These are phyloP conservation scores for Pollenia angustigena DNA, from an alignment of 2,888 invertebrate species.

Conservation along the genomic window DNA sequence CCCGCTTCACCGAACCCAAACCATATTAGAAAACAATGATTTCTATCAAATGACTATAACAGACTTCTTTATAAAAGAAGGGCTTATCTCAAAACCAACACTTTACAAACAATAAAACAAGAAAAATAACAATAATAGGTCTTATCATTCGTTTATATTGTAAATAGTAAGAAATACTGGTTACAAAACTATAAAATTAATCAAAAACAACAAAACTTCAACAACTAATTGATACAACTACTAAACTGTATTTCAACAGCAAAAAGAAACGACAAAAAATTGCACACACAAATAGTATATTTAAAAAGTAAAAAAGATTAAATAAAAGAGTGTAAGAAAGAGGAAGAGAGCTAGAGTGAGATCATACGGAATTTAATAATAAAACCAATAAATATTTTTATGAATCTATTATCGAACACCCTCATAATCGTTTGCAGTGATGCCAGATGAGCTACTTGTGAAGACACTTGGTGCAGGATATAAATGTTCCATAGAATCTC, in stretches of 20 bases:
- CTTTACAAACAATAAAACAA: conserved; percentile 55
- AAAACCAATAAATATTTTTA: conserved; percentile 1
- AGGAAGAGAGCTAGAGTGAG: not conserved
- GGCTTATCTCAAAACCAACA: conserved; percentile 53
- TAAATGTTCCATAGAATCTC: too few relatives aligned
- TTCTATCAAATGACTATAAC: conserved; percentile 45
- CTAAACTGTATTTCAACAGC: conserved; percentile 17
- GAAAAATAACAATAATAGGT: conserved; percentile 23
- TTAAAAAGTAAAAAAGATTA: not conserved
- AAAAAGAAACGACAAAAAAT: conserved; percentile 25
- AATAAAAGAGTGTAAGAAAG: not conserved
- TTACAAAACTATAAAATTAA: not conserved
- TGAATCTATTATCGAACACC: conserved; percentile 15
- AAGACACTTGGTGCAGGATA: too few relatives aligned
- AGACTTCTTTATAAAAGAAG: conserved; percentile 31
- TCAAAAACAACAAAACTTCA: conserved; percentile 10
- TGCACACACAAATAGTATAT: conserved; percentile 7
- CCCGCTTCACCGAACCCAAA: not conserved
- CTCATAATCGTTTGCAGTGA: not conserved
- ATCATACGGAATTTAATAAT: not conserved
- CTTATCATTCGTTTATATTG: conserved; percentile 32
- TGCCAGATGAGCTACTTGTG: conserved; percentile 3
- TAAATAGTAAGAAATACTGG: conserved; percentile 48
- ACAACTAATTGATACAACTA: conserved; percentile 21
- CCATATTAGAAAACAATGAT: conserved; percentile 37